Base-by-base conservation (phyloP, 2,797 vertebrate species). In the Fundulus diaphanus region DNA sequence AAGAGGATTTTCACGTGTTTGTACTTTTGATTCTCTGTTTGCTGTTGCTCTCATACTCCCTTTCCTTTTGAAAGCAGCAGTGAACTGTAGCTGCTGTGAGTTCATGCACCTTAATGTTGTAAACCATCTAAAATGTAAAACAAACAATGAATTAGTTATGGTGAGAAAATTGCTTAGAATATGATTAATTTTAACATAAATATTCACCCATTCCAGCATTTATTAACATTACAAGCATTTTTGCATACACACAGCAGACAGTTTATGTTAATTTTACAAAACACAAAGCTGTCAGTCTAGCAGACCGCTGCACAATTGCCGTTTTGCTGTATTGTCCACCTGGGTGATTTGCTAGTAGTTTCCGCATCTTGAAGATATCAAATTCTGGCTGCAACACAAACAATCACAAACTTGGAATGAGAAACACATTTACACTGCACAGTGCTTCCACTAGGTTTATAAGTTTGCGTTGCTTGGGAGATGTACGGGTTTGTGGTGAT, bases 1-100 rank as follows among this genome's bases (percentile, higher is more conserved):
- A 44, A 65, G 12, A 40, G 13, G 24, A 31, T 73, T 40, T 70
- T 40, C 65, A 24, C 5, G 20, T 63, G 33, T 79, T 59, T 33
- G 18, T 66, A 51, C 54, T 35, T 70, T 46, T 12, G 22, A 52
- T 13, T 67, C 40, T 78, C 56, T 51, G 57, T 82, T 83, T 68
- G 59, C 61, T 73, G 73, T 33, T 18, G 51, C 46, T 73, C 57
- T 72, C 46, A 59, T 69, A 54, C 73, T 70, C 31, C 78, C 83
- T 91, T 73, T 74, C 57, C 70, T 46, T 68, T 20, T 80, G 79
- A 88, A 84, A 79, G 82, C 72, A 68, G 22, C 46, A 54, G 61
- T 69, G 52, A 81, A 66, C 66, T 74, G 5, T 57, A 46, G 46
- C 76, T 9, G 20, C 70, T 70, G 76, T 63, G 63, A 78, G 66